Evolutionary conservation across 2,888 invertebrate genomes (phyloP).

Genomic region (Catocala nupta): DNA sequence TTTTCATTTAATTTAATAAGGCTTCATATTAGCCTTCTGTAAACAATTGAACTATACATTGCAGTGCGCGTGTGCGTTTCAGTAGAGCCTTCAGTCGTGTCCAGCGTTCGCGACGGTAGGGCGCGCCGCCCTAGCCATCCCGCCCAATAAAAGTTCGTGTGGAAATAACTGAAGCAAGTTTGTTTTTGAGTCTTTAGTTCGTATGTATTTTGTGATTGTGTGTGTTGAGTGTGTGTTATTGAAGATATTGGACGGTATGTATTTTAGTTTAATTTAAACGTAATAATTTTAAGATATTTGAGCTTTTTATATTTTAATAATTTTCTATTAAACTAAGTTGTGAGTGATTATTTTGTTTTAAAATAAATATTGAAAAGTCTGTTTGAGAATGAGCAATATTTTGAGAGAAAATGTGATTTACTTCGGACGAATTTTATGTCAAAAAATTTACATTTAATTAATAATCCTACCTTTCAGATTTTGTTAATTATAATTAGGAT

Average conservation of each 20-base stretch:
- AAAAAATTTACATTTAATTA: too few species aligned
- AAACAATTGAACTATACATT: slow-evolving; percentile 1
- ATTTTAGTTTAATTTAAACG: neutral
- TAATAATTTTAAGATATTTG: too few species aligned
- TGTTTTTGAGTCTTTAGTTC: slow-evolving; percentile 20
- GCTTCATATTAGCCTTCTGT: neutral
- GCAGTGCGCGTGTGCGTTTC: slow-evolving; percentile 46
- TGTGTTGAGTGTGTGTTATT: slow-evolving; percentile 10
- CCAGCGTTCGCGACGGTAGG: slow-evolving; percentile 29
- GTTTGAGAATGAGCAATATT: too few species aligned
- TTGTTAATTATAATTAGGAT: too few species aligned
- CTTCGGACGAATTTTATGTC: too few species aligned
- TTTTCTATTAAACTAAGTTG: too few species aligned
- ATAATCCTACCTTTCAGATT: too few species aligned
- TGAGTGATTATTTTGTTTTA: too few species aligned
- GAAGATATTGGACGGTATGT: slow-evolving; percentile 30
- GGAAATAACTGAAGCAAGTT: slow-evolving; percentile 37
- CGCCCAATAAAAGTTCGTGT: slow-evolving; percentile 39
- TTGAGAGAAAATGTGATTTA: too few species aligned
- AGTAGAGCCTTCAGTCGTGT: slow-evolving; percentile 43
- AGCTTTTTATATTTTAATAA: too few species aligned
- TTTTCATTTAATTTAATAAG: slow-evolving; percentile 3
- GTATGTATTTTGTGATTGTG: slow-evolving; percentile 21
- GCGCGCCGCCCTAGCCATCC: slow-evolving; percentile 35
- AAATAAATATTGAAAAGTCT: too few species aligned